phyloP scores from a whole-genome alignment of 2,113 vertebrate genomes.

The Actinemys pallida region DNA sequence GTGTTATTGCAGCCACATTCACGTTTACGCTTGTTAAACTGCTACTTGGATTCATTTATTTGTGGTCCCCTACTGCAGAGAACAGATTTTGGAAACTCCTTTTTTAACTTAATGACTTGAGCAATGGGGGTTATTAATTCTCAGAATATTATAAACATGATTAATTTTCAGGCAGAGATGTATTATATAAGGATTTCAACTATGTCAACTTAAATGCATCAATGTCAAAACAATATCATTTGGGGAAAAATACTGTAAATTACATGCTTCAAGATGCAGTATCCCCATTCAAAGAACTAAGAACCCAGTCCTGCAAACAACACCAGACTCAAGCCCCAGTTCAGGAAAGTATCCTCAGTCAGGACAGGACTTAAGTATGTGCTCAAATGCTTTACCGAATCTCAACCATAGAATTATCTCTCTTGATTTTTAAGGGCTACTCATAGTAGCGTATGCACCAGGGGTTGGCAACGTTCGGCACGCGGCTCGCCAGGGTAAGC shows the following conservation, averaged over 20 bases:
- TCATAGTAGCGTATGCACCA: rapidly evolving
- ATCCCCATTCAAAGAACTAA: slow-evolving; percentile 41
- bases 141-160: slow-evolving; percentile 96
- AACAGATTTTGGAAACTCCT: slow-evolving; percentile 87
- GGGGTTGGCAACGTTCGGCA: no score
- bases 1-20: slow-evolving; percentile 92
- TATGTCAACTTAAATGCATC: slow-evolving; percentile 88
- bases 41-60: slow-evolving; percentile 97
- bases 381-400: rapidly evolving
- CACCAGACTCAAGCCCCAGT: neutral
- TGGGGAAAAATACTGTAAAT: slow-evolving; percentile 60
- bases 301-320: neutral
- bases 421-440: rapidly evolving
- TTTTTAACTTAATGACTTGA: slow-evolving; percentile 93
- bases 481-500: no score
- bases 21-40: slow-evolving; percentile 99
- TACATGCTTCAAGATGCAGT: slow-evolving; percentile 33
- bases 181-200: slow-evolving; percentile 86
- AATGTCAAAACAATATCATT: slow-evolving; percentile 82
- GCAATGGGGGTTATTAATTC: slow-evolving; percentile 92
- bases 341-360: neutral
- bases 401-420: rapidly evolving
- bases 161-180: slow-evolving; percentile 96
- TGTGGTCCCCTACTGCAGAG: slow-evolving; percentile 83
- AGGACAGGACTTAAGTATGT: neutral